Evolutionary conservation across 2,113 vertebrate genomes (phyloP), one percentile per base, ranked within the genome.

Genomic region (Poecilia latipinna): DNA sequence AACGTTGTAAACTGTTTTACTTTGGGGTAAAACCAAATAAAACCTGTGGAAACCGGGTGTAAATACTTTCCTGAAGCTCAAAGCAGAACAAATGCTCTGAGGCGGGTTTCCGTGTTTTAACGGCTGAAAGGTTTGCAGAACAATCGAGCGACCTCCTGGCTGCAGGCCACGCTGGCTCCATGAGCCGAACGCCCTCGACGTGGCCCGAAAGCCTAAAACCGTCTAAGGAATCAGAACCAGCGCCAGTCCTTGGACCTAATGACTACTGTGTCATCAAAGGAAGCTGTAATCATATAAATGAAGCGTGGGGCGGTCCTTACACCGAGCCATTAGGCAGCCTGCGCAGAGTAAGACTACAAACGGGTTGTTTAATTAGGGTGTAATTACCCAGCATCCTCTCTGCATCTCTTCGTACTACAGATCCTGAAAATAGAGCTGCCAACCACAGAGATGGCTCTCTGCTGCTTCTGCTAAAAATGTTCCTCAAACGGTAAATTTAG

Each of bases 251-350:
- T 8, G 61, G 65, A 57, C 75, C 17, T 78, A 87, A 82, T 61
- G 74, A 85, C 37, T 62, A 61, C 65, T n/a, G 76, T 86, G 7
- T 69, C 82, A 88, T 88, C 81, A 85, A 82, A 82, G 82, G 33
- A 75, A n/a, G 77, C 71, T 84, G 17, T 89, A 84, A 91, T 91
- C 85, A 89, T 66, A 87, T 62, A 54, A 74, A 88, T 85, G 12
- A 78, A 82, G 78, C 81, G 82, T 82, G 73, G 39, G 79, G 68
- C 8, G 2, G 70, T 70, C 12, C 77, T 12, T 24, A 57, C 32
- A 72, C 72, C 26, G 68, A 82, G 73, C 79, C 86, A 70, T 91
- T 89, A 92, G 82, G 88, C 90, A 91, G 89, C 85, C 63, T 0
- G 65, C 87, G 84, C 77, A 80, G 82, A 91, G 89, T 89, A 91